These are phyloP conservation scores for Aviceda subcristata DNA, from an alignment of 2,113 vertebrate genomes.

Conservation along the genomic window DNA sequence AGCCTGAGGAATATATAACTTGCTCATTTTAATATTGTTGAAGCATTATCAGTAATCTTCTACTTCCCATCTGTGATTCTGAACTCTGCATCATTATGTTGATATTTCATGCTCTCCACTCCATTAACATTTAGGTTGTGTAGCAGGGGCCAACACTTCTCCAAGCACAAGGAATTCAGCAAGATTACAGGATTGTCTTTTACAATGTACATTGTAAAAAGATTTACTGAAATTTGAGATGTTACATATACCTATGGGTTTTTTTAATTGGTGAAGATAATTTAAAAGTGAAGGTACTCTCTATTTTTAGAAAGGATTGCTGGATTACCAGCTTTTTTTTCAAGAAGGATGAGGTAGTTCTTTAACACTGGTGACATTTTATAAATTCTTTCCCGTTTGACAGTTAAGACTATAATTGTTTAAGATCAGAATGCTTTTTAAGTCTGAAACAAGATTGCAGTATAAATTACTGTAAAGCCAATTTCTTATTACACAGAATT, in stretches of 20 bases:
- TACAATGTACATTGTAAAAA: background rate
- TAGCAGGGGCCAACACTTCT: background rate
- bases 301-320: background rate
- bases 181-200: background rate
- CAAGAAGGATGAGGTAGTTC: background rate
- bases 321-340: background rate
- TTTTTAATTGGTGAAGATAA: background rate
- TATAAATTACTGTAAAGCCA: background rate
- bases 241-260: accelerated
- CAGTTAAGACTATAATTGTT: background rate
- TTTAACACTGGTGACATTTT: background rate
- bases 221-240: background rate
- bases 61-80: background rate
- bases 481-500: background rate
- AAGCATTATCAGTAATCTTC: background rate
- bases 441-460: background rate
- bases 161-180: background rate
- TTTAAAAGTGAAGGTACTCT: background rate
- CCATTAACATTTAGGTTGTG: background rate
- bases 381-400: background rate
- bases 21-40: background rate
- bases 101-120: background rate
- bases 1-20: background rate
- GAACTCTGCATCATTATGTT: background rate
- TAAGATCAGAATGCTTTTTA: background rate